Evolutionary conservation across 1,140 invertebrate species (phyloP).

Genomic region (Druon quercuslanigerum): DNA sequence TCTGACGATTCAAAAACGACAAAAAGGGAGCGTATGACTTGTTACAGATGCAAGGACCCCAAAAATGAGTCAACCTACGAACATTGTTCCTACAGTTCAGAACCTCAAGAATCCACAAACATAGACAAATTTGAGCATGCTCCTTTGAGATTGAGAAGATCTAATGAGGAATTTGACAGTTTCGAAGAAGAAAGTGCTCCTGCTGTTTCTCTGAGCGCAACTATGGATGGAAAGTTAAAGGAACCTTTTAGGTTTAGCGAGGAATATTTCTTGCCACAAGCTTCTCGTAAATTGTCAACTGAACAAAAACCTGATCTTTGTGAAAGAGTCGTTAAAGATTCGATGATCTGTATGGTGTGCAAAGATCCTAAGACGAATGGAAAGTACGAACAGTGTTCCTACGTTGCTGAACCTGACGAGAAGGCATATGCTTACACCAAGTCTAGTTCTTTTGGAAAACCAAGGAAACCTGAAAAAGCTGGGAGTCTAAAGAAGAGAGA

Average conservation of each 20-base stretch:
- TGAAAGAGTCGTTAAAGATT: conserved; percentile 79
- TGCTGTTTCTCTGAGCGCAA: neutral
- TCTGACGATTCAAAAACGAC: too few relatives aligned
- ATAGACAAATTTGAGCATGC: conserved; percentile 9
- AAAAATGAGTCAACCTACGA: conserved; percentile 72
- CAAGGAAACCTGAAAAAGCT: neutral
- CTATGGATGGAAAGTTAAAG: neutral
- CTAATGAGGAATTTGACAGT: neutral
- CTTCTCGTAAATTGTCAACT: conserved; percentile 45
- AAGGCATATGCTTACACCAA: conserved; percentile 79
- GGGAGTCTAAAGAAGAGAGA: neutral
- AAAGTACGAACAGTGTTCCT: conserved; percentile 84
- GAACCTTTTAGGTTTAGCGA: conserved; percentile 60
- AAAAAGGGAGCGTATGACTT: conserved; percentile 70
- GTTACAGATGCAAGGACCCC: conserved; percentile 75
- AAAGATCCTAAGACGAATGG: conserved; percentile 82
- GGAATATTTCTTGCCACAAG: conserved; percentile 61
- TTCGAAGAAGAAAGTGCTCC: neutral
- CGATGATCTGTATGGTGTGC: conserved; percentile 83
- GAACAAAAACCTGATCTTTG: conserved; percentile 71
- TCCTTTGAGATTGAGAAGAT: conserved; percentile 32
- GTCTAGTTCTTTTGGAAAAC: conserved; percentile 54
- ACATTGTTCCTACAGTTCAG: conserved; percentile 71
- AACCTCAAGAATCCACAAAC: conserved; percentile 64
- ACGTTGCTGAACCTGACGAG: conserved; percentile 78